phyloP scores from a whole-genome alignment of 64 coral and sea anemone species.

The Trachythela sp. region DNA sequence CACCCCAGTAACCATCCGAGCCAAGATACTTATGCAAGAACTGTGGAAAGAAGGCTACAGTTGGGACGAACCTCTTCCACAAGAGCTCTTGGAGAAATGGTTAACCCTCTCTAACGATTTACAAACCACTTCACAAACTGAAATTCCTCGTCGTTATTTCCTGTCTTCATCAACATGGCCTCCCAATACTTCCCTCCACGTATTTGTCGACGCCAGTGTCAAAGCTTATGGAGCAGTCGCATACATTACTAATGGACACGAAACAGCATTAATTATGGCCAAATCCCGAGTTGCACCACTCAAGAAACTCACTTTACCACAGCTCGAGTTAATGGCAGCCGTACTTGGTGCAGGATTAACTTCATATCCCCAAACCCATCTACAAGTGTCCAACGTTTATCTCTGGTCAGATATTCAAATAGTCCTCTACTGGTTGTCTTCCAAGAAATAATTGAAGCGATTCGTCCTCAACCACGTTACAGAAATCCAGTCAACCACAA shows the following conservation, averaged over 20 bases:
- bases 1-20: no score
- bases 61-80: constrained; percentile 38
- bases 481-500: not conserved
- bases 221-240: no score
- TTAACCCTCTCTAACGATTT: not conserved
- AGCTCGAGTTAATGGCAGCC: not conserved
- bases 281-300: not conserved
- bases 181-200: no score
- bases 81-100: not conserved
- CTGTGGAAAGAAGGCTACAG: not conserved
- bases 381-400: not conserved
- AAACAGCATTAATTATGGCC: no score
- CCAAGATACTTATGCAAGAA: constrained; percentile 30
- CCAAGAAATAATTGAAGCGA: not conserved
- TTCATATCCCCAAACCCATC: not conserved
- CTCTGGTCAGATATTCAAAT: constrained; percentile 13
- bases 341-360: not conserved
- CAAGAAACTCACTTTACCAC: not conserved
- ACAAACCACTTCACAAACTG: no score
- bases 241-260: no score
- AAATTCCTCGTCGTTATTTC: no score
- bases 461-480: not conserved
- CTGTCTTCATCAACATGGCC: no score
- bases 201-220: no score
- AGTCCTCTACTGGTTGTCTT: not conserved